Conservation (phyloP, 2,888 invertebrate genomes). For the Caenorhabditis zanzibari region DNA sequence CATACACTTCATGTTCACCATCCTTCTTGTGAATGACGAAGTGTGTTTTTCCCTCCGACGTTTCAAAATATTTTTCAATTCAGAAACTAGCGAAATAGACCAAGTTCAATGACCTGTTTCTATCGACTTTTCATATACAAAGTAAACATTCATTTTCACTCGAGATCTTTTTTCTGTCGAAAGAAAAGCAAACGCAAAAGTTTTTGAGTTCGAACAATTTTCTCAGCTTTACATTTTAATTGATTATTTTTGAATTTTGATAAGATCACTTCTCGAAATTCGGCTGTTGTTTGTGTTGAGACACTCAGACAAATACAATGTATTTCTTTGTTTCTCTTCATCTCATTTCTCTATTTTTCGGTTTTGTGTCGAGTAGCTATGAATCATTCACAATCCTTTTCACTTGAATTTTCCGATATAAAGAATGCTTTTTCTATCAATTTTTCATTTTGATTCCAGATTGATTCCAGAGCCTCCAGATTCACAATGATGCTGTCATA, state of each 20-base stretch:
- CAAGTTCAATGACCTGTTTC: constrained; percentile 18
- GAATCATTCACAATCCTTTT: constrained; percentile 27
- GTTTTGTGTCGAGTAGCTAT: constrained; percentile 35
- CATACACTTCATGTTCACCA: too few relatives aligned
- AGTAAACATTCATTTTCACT: constrained; percentile 17
- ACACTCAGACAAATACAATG: constrained; percentile 31
- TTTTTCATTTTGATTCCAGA: constrained; percentile 8
- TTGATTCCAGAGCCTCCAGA: too few relatives aligned
- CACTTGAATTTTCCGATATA: background rate
- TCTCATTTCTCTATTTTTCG: constrained; percentile 25
- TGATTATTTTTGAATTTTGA: background rate
- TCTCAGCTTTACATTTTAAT: background rate
- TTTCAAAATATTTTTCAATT: background rate
- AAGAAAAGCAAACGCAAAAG: constrained; percentile 18
- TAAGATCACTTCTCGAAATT: background rate
- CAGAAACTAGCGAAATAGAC: background rate
- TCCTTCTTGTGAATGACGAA: background rate
- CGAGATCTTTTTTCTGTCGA: background rate
- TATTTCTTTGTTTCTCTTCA: constrained; percentile 19
- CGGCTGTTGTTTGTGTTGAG: constrained; percentile 23
- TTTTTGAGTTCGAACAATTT: constrained; percentile 8
- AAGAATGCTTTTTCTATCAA: background rate
- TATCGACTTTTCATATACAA: constrained; percentile 7
- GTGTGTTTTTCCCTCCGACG: background rate
- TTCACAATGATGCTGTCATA: constrained; percentile 19